Evolutionary conservation across 2,888 invertebrate species (phyloP), one percentile per base, ranked within the genome.

Genomic region (Polydesmus complanatus): DNA sequence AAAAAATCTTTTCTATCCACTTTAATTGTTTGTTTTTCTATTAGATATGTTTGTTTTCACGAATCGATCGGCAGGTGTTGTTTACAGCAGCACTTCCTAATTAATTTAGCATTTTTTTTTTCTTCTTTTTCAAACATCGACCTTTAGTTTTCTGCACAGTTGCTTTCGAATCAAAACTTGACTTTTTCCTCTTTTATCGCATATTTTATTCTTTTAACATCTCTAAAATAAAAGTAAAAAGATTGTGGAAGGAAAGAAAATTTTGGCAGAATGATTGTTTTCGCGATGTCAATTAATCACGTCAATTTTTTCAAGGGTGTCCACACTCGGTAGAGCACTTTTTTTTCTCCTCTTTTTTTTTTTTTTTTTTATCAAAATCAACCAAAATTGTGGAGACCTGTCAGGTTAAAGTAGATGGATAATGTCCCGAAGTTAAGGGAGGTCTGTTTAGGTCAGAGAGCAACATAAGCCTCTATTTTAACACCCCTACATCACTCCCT

Each of bases 11-110:
- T 49, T 19, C n/a, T 49, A 21, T 2, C n/a, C 26, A 26, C 53
- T 2, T 26, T 21, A 53, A 26, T 5, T 53, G 53, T 3, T 22
- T n/a, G 22, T 14, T 49, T 25, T 22, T 19, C 23, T 23, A 52
- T 25, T 25, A 52, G 19, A 52, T 26, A 26, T 53, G 53, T 53
- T n/a, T n/a, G n/a, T n/a, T n/a, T n/a, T n/a, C n/a, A n/a, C 53
- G n/a, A 53, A n/a, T 22, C 53, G 53, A 53, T 53, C 26, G 53
- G 26, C 53, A 53, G 53, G 53, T 23, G 11, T 26, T 26, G n/a
- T 53, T 53, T 23, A 50, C 21, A 21, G 25, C 25, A n/a, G 18
- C 18, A 53, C 53, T 23, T 26, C 53, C 53, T 26, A 22, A 53
- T 53, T 23, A 26, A 53, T 53, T 26, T 53, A 21, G 53, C n/a